Conservation (phyloP, 2,797 vertebrate genomes). For the Rhinichthys osculus region DNA sequence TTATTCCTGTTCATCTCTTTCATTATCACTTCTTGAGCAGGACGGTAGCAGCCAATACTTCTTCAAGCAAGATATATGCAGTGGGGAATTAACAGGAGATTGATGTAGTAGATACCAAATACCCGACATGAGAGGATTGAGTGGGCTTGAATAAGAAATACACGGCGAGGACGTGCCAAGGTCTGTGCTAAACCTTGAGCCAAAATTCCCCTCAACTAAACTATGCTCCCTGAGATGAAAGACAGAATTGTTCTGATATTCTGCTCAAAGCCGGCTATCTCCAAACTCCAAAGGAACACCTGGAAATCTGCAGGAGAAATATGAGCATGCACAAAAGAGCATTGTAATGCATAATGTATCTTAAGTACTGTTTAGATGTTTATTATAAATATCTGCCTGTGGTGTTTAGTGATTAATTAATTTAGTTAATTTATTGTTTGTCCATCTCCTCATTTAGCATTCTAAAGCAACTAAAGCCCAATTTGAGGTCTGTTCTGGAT, state of each 20-base stretch:
- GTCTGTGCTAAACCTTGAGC: conserved; percentile 73
- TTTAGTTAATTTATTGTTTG: conserved; percentile 67
- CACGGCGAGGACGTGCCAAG: conserved; percentile 66
- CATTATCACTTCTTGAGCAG: conserved; percentile 22
- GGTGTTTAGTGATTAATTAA: conserved; percentile 73
- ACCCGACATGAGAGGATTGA: conserved; percentile 74
- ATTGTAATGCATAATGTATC: conserved; percentile 76
- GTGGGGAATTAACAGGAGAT: conserved; percentile 75
- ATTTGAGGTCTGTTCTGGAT: conserved; percentile 25
- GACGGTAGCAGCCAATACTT: conserved; percentile 38
- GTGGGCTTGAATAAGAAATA: conserved; percentile 75
- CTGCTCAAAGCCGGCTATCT: conserved; percentile 77
- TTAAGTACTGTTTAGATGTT: conserved; percentile 78
- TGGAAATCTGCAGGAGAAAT: conserved; percentile 76
- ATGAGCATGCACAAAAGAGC: conserved; percentile 68
- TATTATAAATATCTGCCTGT: conserved; percentile 79
- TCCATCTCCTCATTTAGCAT: conserved; percentile 62
- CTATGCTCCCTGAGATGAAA: conserved; percentile 76
- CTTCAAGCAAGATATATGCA: conserved; percentile 65
- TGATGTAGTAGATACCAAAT: conserved; percentile 75
- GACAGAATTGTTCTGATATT: conserved; percentile 78
- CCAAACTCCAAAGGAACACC: conserved; percentile 75
- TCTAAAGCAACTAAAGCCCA: conserved; percentile 61
- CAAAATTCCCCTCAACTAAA: conserved; percentile 75
- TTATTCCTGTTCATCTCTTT: conserved; percentile 22